phyloP scores from a whole-genome alignment of 30 jellyfish, hydroid and myxozoan genomes.

The Hydractinia symbiolongicarpus region DNA sequence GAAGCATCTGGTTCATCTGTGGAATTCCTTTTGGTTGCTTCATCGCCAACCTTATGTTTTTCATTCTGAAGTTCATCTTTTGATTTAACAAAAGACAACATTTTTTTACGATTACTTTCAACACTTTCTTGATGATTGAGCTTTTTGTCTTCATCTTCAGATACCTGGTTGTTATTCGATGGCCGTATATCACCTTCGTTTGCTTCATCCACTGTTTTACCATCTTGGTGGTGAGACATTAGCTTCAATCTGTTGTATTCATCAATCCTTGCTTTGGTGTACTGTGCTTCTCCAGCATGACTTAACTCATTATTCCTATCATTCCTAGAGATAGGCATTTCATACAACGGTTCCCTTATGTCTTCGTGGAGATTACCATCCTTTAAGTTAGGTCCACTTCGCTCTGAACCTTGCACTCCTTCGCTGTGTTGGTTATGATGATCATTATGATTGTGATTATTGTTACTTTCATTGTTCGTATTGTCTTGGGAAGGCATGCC shows the following conservation, averaged over 20 bases:
- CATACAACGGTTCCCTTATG: slow-evolving; percentile 27
- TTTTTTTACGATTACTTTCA: neutral
- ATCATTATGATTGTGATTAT: neutral
- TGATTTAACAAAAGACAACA: slow-evolving; percentile 2
- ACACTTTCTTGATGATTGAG: neutral
- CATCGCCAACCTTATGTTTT: neutral
- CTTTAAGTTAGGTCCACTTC: neutral
- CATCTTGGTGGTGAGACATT: slow-evolving; percentile 15
- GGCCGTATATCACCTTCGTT: slow-evolving; percentile 5
- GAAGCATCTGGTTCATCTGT: neutral
- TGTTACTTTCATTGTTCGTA: neutral
- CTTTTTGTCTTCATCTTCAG: no score
- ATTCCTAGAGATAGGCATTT: slow-evolving; percentile 21
- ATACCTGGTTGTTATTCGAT: neutral
- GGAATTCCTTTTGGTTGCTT: neutral
- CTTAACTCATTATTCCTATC: slow-evolving; percentile 6
- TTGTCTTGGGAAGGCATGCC: neutral
- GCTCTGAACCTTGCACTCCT: neutral
- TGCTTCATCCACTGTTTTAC: slow-evolving; percentile 8
- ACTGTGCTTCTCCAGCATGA: slow-evolving; percentile 17
- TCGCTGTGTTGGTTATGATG: neutral
- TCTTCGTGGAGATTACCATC: slow-evolving; percentile 27
- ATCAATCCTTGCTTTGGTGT: slow-evolving; percentile 9
- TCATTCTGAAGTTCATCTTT: neutral
- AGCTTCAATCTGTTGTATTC: slow-evolving; percentile 16